phyloP scores from a whole-genome alignment of 2,888 invertebrate species.

The Julus scanicus region DNA sequence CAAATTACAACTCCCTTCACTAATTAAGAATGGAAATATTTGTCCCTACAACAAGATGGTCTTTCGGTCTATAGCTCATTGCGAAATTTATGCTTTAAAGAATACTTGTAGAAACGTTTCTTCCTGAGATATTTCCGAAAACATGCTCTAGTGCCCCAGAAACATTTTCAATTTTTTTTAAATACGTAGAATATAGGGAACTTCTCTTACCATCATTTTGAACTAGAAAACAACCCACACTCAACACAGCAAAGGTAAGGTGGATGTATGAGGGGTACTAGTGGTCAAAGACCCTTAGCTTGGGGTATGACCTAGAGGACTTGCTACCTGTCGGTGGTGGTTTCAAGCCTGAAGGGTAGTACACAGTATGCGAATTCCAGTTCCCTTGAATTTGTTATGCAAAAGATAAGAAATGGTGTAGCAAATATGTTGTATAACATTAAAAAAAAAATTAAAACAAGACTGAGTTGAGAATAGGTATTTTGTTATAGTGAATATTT shows the following conservation, averaged over 20 bases:
- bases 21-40: no score
- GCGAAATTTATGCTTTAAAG: no score
- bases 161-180: neutral
- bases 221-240: neutral
- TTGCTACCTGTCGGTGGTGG: neutral
- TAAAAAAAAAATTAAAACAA: no score
- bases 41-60: no score
- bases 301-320: neutral
- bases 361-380: neutral
- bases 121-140: neutral
- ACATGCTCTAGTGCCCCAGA: conserved; percentile 9
- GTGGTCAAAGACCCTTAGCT: conserved; percentile 30
- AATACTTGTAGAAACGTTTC: no score
- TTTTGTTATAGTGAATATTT: no score
- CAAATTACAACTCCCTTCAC: no score
- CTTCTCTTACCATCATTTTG: neutral
- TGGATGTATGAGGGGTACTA: neutral
- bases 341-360: neutral
- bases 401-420: neutral
- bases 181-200: neutral
- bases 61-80: no score
- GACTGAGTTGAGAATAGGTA: no score
- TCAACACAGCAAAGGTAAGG: neutral
- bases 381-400: neutral
- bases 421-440: no score